Conservation (phyloP, 1,140 invertebrate genomes). For the fruit fly (Drosophila melanogaster) region Release_6_plus_ISO1_MT NT_033779.5:13442501-13443000, state of each 20-base stretch:
- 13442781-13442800: constrained; percentile 41
- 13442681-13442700: background rate
- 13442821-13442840: constrained; percentile 18
- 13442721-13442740: constrained; percentile 5
- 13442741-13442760: constrained; percentile 21
- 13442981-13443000: constrained; percentile 20
- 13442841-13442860: constrained; percentile 22
- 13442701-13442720: background rate
- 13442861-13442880: constrained; percentile 54
- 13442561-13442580: too few relatives aligned
- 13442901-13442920: background rate
- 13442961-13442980: constrained; percentile 60
- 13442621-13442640: background rate
- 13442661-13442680: background rate
- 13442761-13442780: constrained; percentile 47
- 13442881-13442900: background rate
- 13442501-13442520: background rate
- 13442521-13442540: background rate
- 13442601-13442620: background rate
- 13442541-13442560: background rate
- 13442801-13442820: constrained; percentile 27
- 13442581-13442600: too few relatives aligned
- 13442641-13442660: background rate
- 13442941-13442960: constrained; percentile 46
- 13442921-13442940: constrained; percentile 17